Evolutionary conservation across 2,113 vertebrate species (phyloP).

Genomic region (Circaetus cinerascens): DNA sequence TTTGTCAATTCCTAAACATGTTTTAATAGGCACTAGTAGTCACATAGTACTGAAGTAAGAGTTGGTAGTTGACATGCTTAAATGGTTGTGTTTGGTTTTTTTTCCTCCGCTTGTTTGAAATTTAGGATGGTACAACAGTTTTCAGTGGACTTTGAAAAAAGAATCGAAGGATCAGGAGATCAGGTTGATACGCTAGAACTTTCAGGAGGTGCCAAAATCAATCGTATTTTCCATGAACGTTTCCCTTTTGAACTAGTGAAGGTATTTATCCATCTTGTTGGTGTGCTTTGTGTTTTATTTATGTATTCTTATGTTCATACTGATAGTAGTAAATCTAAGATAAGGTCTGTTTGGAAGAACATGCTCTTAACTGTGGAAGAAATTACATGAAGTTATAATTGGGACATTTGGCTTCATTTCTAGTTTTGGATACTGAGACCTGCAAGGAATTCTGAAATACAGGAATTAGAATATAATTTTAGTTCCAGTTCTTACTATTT

Average conservation of each 20-base stretch:
- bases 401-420: neutral
- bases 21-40: neutral
- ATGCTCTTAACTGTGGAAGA: neutral
- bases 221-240: slow-evolving; percentile 81
- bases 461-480: neutral
- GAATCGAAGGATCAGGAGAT: slow-evolving; percentile 81
- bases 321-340: neutral
- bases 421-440: neutral
- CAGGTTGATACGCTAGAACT: slow-evolving; percentile 80
- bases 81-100: neutral
- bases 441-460: neutral
- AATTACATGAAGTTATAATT: neutral
- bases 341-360: neutral
- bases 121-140: slow-evolving; percentile 81
- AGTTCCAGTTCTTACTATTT: neutral
- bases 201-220: slow-evolving; percentile 82
- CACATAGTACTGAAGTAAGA: neutral
- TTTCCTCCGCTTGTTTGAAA: neutral
- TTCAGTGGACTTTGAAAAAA: slow-evolving; percentile 82
- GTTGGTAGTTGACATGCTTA: neutral
- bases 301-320: neutral
- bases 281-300: neutral
- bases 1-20: neutral
- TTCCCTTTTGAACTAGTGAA: slow-evolving; percentile 84
- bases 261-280: slow-evolving; percentile 62